phyloP scores from a whole-genome alignment of 1,140 invertebrate species.

The Brachionus angularis region DNA sequence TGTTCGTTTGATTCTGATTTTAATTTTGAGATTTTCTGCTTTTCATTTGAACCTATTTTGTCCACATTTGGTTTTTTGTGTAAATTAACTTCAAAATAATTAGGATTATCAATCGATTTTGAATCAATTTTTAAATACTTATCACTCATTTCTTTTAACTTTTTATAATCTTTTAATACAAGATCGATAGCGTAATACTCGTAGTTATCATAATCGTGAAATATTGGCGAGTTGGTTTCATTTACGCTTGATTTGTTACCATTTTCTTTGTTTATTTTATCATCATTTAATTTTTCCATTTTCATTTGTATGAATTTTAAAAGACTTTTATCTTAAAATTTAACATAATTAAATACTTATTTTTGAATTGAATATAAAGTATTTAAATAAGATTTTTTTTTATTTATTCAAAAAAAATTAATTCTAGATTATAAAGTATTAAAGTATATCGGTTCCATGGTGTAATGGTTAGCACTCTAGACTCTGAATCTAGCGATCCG shows the following conservation, averaged over 20 bases:
- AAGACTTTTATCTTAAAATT: too few relatives aligned
- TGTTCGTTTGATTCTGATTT: conserved; percentile 13
- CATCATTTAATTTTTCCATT: background rate
- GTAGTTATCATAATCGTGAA: conserved; percentile 43
- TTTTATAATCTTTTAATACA: conserved; percentile 12
- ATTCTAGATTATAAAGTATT: background rate
- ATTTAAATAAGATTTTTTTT: background rate
- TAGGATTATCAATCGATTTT: background rate
- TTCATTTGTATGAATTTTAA: too few relatives aligned
- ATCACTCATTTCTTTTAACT: too few relatives aligned
- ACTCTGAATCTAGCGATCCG: conserved; percentile 45
- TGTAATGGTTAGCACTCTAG: conserved; percentile 45
- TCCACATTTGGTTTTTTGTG: too few relatives aligned
- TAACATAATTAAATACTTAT: background rate
- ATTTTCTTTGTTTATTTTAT: background rate
- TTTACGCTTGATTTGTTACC: background rate
- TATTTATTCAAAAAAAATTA: background rate
- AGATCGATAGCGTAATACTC: conserved; percentile 36
- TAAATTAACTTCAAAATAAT: too few relatives aligned
- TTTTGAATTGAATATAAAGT: background rate
- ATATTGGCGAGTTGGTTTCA: background rate
- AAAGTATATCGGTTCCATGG: conserved; percentile 39
- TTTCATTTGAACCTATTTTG: background rate
- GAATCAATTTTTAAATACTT: background rate
- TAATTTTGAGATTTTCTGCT: too few relatives aligned